phyloP scores from a whole-genome alignment of 2,797 vertebrate genomes.

The Myotis daubentonii region DNA sequence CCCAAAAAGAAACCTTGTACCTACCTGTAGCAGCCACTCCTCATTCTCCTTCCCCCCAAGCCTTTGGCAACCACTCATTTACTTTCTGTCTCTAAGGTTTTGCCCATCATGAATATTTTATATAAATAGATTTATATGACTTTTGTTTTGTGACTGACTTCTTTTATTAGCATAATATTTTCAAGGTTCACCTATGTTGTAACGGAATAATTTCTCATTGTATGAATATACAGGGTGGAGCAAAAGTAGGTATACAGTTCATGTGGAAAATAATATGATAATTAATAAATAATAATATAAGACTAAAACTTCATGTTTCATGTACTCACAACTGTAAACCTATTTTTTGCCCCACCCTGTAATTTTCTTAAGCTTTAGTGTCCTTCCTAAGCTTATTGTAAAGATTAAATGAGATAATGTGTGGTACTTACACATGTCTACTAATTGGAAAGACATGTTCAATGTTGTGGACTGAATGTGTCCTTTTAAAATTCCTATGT shows the following conservation, averaged over 20 bases:
- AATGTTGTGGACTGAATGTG: background rate
- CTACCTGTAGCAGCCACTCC: too few relatives aligned
- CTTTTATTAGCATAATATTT: background rate
- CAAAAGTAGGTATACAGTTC: background rate
- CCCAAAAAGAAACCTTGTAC: background rate
- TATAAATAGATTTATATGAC: background rate
- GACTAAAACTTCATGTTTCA: background rate
- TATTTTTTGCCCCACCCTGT: background rate
- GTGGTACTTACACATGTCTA: background rate
- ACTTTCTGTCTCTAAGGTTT: background rate
- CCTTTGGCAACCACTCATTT: background rate
- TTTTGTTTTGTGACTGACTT: background rate
- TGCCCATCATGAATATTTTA: background rate
- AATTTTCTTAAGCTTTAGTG: conserved; percentile 4
- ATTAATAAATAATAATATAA: background rate
- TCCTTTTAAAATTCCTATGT: background rate
- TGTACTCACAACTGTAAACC: background rate
- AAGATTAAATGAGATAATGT: background rate
- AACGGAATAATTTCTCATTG: background rate
- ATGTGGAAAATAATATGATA: background rate
- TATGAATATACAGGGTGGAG: background rate
- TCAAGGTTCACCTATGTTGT: background rate
- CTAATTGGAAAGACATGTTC: background rate
- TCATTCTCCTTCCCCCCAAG: background rate
- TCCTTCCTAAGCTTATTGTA: background rate